Percentiles rank a stretch among this genome's conserved stretches.
These are phyloP conservation scores for Gulo gulo DNA, from an alignment of 2,113 vertebrate species.

Conservation along the genomic window DNA sequence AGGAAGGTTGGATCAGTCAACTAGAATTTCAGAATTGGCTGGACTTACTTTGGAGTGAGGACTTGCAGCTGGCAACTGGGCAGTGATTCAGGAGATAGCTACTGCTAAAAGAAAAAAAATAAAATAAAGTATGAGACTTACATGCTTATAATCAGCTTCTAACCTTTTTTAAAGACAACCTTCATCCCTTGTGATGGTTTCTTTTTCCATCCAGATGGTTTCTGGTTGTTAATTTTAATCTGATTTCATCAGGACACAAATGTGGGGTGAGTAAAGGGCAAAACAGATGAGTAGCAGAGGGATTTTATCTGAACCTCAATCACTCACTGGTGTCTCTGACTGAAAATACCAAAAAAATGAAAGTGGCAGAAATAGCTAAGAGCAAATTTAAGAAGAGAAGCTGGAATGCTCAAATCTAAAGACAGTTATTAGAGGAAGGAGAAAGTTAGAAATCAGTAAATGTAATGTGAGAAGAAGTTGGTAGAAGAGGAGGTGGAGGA, in stretches of 20 bases:
- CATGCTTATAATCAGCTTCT: background rate
- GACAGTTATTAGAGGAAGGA: background rate
- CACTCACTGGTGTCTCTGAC: background rate
- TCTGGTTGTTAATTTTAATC: conserved; percentile 20
- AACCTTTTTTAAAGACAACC: background rate
- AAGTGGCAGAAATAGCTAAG: background rate
- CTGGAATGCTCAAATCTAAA: background rate
- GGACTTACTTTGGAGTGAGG: background rate
- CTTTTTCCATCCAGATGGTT: background rate
- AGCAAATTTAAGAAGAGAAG: background rate
- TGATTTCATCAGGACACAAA: background rate
- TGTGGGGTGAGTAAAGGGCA: background rate
- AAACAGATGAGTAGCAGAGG: background rate
- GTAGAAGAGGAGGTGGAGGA: background rate
- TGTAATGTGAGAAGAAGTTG: background rate
- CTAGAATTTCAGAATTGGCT: conserved; percentile 25
- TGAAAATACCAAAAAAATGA: background rate
- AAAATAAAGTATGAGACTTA: background rate
- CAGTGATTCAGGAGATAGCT: conserved; percentile 28
- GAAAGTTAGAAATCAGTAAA: background rate
- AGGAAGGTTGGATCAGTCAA: background rate
- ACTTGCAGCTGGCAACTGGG: conserved; percentile 31
- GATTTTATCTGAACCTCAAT: background rate
- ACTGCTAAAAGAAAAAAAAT: background rate
- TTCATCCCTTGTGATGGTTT: background rate